Evolutionary conservation across 1,140 invertebrate species (phyloP), one percentile per base, ranked within the genome.

Genomic region (Tetragnatha versicolor): DNA sequence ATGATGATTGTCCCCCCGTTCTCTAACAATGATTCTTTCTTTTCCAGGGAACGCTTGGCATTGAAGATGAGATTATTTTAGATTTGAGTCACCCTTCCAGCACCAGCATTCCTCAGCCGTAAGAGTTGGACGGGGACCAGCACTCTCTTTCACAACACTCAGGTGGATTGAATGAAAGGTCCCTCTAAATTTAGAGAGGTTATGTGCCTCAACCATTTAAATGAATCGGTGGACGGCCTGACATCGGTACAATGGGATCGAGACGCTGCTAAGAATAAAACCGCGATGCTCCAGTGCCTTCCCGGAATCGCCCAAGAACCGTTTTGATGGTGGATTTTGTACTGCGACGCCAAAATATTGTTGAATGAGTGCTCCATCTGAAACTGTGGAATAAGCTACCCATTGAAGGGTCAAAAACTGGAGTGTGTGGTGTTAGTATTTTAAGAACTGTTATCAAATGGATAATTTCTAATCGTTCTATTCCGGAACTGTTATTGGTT

Each of bases 31-130:
- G 25, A n/a, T 31, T 35, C 17, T 17, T 65, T 65, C 29, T 27
- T 31, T 58, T 47, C 7, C 53, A 73, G 69, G 42, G n/a, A 55
- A 6, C 20, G 60, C 33, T 73, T 73, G 69, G 69, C 69, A 73
- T 60, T 73, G 69, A 73, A 73, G 55, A 47, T 45, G 27, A 51
- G 68, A 70, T 55, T 70, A 70, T 51, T 70, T 70, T 73, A 58
- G 69, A 9, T 60, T 20, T 73, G 51, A 60, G 35, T 60, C 53
- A 58, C 39, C 22, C 51, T 31, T 47, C 53, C 45, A 47, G 42
- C 69, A 73, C 53, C 29, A 37, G 27, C 47, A 60, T 60, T 60
- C 53, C 39, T 42, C n/a, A n/a, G 35, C 20, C 53, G 39, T 42
- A 60, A 58, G 69, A 73, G 25, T 73, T 73, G 69, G 69, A 73